Conservation (phyloP, 1,140 invertebrate species). For the Lordiphosa stackelbergi region DNA sequence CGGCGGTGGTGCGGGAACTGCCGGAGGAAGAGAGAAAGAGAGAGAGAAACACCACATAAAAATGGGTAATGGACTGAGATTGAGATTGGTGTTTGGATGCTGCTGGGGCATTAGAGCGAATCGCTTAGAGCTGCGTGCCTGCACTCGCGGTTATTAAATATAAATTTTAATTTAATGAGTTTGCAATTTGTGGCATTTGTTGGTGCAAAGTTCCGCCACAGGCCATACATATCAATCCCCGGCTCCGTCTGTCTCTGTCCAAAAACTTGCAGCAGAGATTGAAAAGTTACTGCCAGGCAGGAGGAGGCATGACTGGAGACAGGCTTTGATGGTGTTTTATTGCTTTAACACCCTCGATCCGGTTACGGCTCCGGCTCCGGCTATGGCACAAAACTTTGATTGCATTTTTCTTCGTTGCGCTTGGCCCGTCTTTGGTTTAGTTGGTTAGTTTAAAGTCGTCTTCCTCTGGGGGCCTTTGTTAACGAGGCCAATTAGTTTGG, state of each 20-base stretch:
- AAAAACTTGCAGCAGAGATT: slow-evolving; percentile 64
- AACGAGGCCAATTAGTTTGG: slow-evolving; percentile 67
- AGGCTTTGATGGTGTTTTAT: slow-evolving; percentile 64
- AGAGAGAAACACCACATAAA: slow-evolving; percentile 14
- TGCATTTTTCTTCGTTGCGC: slow-evolving; percentile 56
- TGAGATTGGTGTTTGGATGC: slow-evolving; percentile 7
- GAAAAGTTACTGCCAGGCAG: slow-evolving; percentile 58
- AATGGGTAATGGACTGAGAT: slow-evolving; percentile 8
- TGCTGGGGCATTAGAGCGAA: slow-evolving; percentile 49
- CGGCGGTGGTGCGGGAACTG: slow-evolving; percentile 72
- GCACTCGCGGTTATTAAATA: slow-evolving; percentile 70
- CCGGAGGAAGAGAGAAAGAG: slow-evolving; percentile 14
- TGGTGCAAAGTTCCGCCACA: slow-evolving; percentile 49
- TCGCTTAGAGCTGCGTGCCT: slow-evolving; percentile 58
- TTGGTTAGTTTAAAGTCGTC: slow-evolving; percentile 67
- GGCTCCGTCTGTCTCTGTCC: slow-evolving; percentile 26
- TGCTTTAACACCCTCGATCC: slow-evolving; percentile 57
- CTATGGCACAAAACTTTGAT: slow-evolving; percentile 60
- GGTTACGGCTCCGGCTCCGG: neutral
- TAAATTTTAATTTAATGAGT: slow-evolving; percentile 76
- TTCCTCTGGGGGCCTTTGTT: slow-evolving; percentile 40
- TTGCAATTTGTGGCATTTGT: slow-evolving; percentile 73
- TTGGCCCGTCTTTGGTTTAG: slow-evolving; percentile 43
- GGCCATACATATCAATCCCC: slow-evolving; percentile 67
- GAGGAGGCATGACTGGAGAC: slow-evolving; percentile 4